Evolutionary conservation across 2,797 vertebrate species (phyloP), one percentile per base, ranked within the genome.

Genomic region (Tokudaia tokunoshimensis): DNA sequence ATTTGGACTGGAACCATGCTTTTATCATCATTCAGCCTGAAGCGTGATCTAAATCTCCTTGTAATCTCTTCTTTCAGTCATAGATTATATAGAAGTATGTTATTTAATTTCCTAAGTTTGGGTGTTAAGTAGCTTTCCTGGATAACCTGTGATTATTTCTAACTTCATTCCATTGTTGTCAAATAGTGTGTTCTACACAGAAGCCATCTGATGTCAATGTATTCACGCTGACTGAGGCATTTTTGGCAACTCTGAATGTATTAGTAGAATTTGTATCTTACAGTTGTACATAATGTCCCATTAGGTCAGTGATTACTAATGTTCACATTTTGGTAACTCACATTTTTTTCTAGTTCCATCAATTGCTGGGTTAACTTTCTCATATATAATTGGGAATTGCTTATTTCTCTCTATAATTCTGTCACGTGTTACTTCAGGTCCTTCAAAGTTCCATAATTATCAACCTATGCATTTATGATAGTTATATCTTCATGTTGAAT

Each of bases 41-140:
- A 94, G 63, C 76, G 44, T 50, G 37, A 82, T 55, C 84, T 86
- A 83, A 92, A 95, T 96, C 75, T 17, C 55, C 6, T 70, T 94
- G 37, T 65, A 24, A 79, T 81, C 57, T 92, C 47, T 78, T 87
- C 37, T 92, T 80, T 84, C 29, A 75, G 7, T 80, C 72, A 29
- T 76, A 44, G 65, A 76, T 87, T 81, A 87, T 76, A 85, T 78
- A 88, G 31, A 94, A 91, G 41, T 5, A 0, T 63, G 59, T 57
- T 91, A 63, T 92, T 87, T 80, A 26, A 80, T 74, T 82, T 96
- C 59, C 74, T 59, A 84, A 67, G 67, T 31, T 65, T 88, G 12
- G 44, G 67, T 84, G 31, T 50, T 84, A 76, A 63, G 37, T 72
- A 22, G 15, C 34, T 92, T 87, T 57, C n/a, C 12, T 29, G 52